Percentiles rank a stretch among this genome's conserved stretches.
Evolutionary conservation across 2,888 invertebrate genomes (phyloP).

Genomic region (Coelogynopora nodosa): DNA sequence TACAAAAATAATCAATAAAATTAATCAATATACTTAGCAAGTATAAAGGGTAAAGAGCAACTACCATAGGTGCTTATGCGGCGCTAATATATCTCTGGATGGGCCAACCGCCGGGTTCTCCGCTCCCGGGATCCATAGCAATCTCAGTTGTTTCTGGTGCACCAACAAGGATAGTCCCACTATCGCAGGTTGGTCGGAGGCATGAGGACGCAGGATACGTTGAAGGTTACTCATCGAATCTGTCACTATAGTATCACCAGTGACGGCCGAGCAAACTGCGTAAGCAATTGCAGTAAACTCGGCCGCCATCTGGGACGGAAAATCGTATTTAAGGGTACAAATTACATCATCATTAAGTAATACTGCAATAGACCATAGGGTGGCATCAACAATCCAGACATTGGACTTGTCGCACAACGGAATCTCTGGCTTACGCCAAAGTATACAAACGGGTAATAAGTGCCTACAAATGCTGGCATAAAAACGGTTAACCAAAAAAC

Average conservation of each 20-base stretch:
- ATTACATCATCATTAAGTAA: too few relatives aligned
- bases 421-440: neutral
- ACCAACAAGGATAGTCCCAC: neutral
- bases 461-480: too few relatives aligned
- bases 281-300: neutral
- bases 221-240: neutral
- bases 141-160: neutral
- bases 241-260: neutral
- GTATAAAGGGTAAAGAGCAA: too few relatives aligned
- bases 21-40: too few relatives aligned
- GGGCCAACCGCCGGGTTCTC: too few relatives aligned
- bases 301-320: neutral
- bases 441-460: neutral
- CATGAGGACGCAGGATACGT: neutral
- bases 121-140: neutral
- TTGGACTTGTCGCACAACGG: neutral
- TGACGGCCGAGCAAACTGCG: neutral
- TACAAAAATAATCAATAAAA: too few relatives aligned
- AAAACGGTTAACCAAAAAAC: neutral
- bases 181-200: neutral
- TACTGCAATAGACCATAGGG: neutral
- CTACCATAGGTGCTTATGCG: too few relatives aligned
- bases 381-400: neutral
- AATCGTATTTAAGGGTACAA: too few relatives aligned
- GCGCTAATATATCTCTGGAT: too few relatives aligned